Evolutionary conservation across 2,888 invertebrate species (phyloP), one percentile per base, ranked within the genome.

Genomic region (Candidula unifasciata): DNA sequence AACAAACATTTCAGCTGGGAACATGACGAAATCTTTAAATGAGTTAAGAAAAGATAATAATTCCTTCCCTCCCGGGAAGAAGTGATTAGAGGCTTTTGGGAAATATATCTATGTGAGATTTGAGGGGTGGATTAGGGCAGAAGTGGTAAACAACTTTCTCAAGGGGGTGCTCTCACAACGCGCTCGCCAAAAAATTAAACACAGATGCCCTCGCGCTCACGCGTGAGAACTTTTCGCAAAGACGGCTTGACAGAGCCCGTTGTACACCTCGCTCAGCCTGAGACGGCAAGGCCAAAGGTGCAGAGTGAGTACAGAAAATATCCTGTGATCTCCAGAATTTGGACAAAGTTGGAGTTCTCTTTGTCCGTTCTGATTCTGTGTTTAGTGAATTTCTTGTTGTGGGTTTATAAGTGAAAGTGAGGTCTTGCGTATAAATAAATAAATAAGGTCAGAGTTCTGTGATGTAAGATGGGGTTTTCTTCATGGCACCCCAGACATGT

Each of bases 61-160:
- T 77, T 54, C 10, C 52, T 33, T 27, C 33, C 54, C 52, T 77
- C 57, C 64, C 35, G 54, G 27, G 13, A 21, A 30, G 57, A 16
- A 74, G n/a, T n/a, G 37, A n/a, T 18, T 18, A 16, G 74, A 37
- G 33, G 44, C 44, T 44, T 44, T 10, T n/a, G 35, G 27, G 69
- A n/a, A 27, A 44, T 6, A 44, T 44, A 44, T 44, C 44, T 37
- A 57, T 54, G 37, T 80, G 18, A 80, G 68, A 80, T 69, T 52
- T 68, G 18, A 73, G 60, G 69, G 81, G 73, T 81, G 71, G 82
- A 57, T 80, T 57, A 60, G 60, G 71, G 69, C 80, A 71, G 35
- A 24, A 44, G 82, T 57, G 44, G 82, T 73, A 82, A 82, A 82
- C 82, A 82, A 82, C 74, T 82, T 82, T 74, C 54, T 81, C 60